phyloP scores from a whole-genome alignment of 2,113 vertebrate genomes.

The Lepus americanus region DNA sequence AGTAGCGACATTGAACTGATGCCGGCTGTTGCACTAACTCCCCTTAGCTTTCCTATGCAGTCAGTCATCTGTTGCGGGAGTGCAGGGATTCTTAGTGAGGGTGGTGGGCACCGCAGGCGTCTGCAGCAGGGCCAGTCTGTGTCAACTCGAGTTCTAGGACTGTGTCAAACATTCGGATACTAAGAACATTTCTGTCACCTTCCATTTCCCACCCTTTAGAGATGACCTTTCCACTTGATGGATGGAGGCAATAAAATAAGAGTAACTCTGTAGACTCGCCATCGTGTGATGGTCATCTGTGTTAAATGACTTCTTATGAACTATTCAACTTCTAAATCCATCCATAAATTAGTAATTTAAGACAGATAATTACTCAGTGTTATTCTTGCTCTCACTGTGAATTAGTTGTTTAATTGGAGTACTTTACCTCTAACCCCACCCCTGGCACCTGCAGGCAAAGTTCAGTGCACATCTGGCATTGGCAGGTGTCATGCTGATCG shows the following conservation, averaged over 20 bases:
- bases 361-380: background rate
- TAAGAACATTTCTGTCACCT: conserved; percentile 79
- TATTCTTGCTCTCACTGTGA: conserved; percentile 56
- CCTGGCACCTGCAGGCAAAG: conserved; percentile 48
- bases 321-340: conserved; percentile 53
- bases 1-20: conserved; percentile 58
- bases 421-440: background rate
- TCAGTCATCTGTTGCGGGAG: conserved; percentile 74
- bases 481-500: conserved; percentile 50
- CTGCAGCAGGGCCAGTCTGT: conserved; percentile 78
- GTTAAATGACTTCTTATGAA: conserved; percentile 25
- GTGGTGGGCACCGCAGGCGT: conserved; percentile 73
- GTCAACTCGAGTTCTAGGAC: conserved; percentile 83
- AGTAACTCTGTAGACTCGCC: conserved; percentile 54
- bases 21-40: conserved; percentile 72
- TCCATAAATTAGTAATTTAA: conserved; percentile 51
- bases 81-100: conserved; percentile 81
- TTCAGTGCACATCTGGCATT: conserved; percentile 58
- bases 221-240: conserved; percentile 85
- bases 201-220: conserved; percentile 20
- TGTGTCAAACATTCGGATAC: conserved; percentile 80
- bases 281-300: conserved; percentile 50
- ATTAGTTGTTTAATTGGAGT: conserved; percentile 66
- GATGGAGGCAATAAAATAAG: conserved; percentile 67
- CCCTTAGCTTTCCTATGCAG: conserved; percentile 55